Evolutionary conservation across 1,140 invertebrate genomes (phyloP).

Genomic region (Drosophila malerkotliana): DNA sequence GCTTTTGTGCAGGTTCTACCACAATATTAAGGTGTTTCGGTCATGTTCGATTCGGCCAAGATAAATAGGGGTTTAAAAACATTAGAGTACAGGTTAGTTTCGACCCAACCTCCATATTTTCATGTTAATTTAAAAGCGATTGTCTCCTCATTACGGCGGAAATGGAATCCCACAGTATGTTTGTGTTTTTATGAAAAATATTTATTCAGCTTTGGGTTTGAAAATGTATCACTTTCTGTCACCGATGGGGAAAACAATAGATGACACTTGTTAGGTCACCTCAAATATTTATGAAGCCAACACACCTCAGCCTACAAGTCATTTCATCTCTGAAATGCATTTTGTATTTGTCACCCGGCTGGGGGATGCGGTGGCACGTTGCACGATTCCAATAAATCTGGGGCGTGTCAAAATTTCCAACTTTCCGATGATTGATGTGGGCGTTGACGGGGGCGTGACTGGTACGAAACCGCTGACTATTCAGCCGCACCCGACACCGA

Average conservation of each 20-base stretch:
- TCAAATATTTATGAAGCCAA: background rate
- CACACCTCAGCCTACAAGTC: slow-evolving; percentile 1
- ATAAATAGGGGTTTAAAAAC: slow-evolving; percentile 7
- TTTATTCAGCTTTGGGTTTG: slow-evolving; percentile 31
- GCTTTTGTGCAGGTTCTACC: slow-evolving; percentile 13
- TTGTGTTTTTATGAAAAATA: slow-evolving; percentile 31
- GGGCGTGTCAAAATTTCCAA: slow-evolving; percentile 40
- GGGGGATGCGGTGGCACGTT: slow-evolving; percentile 29
- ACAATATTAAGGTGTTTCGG: slow-evolving; percentile 25
- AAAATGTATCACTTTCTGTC: slow-evolving; percentile 9
- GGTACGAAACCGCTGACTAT: slow-evolving; percentile 11
- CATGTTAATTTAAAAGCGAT: background rate
- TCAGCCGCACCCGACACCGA: slow-evolving; percentile 24
- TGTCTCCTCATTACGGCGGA: background rate
- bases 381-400: slow-evolving; percentile 68
- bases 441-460: slow-evolving; percentile 13
- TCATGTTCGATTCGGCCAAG: slow-evolving; percentile 2
- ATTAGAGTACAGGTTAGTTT: background rate
- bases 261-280: background rate
- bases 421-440: slow-evolving; percentile 48
- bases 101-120: background rate
- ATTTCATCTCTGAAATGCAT: slow-evolving; percentile 24
- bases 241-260: slow-evolving; percentile 1
- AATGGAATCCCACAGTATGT: background rate
- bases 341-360: slow-evolving; percentile 24